phyloP scores from a whole-genome alignment of 2,888 invertebrate species.

The Pseudococcus longispinus region DNA sequence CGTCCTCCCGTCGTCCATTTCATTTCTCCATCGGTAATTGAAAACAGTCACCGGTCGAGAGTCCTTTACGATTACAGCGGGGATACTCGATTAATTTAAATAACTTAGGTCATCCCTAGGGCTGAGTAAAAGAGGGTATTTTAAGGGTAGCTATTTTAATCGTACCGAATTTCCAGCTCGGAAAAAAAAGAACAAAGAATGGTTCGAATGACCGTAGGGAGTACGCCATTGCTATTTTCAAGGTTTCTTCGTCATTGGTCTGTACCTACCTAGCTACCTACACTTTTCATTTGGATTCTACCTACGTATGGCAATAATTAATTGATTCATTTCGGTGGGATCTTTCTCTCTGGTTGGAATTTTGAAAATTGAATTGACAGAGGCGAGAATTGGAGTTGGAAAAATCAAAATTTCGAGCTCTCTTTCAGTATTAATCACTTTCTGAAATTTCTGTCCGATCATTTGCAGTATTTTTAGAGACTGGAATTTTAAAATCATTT shows the following conservation, averaged over 20 bases:
- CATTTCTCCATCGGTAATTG: slow-evolving; percentile 17
- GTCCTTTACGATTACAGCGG: slow-evolving; percentile 37
- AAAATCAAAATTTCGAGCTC: background rate
- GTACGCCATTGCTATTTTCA: slow-evolving; percentile 43
- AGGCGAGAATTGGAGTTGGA: background rate
- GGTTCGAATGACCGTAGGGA: slow-evolving; percentile 30
- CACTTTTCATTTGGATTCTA: background rate
- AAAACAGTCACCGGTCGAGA: slow-evolving; percentile 25
- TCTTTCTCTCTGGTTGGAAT: background rate
- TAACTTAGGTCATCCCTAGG: slow-evolving; percentile 28
- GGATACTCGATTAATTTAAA: slow-evolving; percentile 44
- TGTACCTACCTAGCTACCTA: background rate
- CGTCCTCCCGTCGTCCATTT: background rate
- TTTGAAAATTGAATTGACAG: background rate
- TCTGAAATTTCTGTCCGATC: no score
- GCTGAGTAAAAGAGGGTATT: slow-evolving; percentile 40
- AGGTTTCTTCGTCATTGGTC: background rate
- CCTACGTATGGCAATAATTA: background rate
- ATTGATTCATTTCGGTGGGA: background rate
- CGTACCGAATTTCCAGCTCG: background rate
- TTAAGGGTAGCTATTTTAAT: slow-evolving; percentile 39
- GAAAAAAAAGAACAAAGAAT: slow-evolving; percentile 36
- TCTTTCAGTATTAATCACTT: background rate
- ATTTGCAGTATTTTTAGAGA: no score
- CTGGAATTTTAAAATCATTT: no score